These are phyloP conservation scores for Onychomys torridus DNA, from an alignment of 2,797 vertebrate species.

Conservation along the genomic window DNA sequence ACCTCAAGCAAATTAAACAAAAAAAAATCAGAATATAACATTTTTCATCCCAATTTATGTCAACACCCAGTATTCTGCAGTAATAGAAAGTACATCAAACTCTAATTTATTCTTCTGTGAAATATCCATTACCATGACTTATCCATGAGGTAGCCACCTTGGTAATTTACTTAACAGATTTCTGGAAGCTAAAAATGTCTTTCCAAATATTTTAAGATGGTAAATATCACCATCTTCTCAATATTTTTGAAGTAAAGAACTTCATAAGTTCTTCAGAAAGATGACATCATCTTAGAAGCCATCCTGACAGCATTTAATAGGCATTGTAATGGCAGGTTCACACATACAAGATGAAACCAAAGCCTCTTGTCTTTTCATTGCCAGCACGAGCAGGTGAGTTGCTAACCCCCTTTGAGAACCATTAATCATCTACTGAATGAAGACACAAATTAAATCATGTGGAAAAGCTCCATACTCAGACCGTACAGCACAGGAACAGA, in stretches of 20 bases:
- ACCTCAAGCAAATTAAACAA: constrained; percentile 51
- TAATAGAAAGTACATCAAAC: constrained; percentile 32
- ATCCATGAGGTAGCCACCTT: background rate
- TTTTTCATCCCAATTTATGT: background rate
- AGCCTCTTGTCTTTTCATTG: background rate
- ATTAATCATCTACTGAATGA: background rate
- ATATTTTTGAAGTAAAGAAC: constrained; percentile 28
- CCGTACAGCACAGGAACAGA: background rate
- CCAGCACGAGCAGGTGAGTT: background rate
- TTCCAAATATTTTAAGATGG: constrained; percentile 23
- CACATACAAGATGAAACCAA: background rate
- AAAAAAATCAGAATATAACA: constrained; percentile 18
- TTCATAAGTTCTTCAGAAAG: constrained; percentile 30
- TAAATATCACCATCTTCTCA: background rate
- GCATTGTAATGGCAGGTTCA: background rate
- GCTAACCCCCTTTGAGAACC: background rate
- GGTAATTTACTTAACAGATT: constrained; percentile 32
- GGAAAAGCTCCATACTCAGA: background rate
- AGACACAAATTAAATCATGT: background rate
- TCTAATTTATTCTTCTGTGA: constrained; percentile 1
- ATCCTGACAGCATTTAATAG: background rate
- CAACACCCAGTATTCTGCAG: background rate
- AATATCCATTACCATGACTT: background rate
- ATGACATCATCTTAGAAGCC: background rate
- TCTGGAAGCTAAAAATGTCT: background rate